Conservation (phyloP, 2,797 vertebrate genomes). For the Rhynchotus rufescens region DNA sequence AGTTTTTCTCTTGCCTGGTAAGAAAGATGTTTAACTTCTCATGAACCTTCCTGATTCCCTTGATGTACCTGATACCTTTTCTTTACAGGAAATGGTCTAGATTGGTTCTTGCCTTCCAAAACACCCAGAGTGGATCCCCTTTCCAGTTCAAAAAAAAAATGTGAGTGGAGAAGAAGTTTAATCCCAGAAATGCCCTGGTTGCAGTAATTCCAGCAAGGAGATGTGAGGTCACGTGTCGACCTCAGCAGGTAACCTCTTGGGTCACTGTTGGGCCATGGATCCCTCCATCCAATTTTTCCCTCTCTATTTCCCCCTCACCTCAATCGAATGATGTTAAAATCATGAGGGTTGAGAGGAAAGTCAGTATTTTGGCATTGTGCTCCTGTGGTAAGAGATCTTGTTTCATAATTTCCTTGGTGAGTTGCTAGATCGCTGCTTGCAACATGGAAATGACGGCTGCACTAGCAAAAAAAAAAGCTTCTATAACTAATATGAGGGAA, state of each 20-base stretch:
- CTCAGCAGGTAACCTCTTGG: not conserved
- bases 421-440: not conserved
- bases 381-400: not conserved
- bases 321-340: not conserved
- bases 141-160: not conserved
- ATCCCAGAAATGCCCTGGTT: not conserved
- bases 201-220: not conserved
- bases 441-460: not conserved
- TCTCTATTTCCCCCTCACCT: not conserved
- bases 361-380: not conserved
- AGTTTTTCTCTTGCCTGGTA: not conserved
- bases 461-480: not conserved
- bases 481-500: not conserved
- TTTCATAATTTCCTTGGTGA: not conserved
- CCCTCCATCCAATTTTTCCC: not conserved
- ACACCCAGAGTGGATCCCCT: not conserved
- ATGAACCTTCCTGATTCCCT: not conserved
- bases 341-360: not conserved
- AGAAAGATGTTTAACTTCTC: not conserved
- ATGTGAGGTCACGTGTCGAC: not conserved
- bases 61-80: not conserved
- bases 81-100: not conserved
- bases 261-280: not conserved
- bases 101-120: not conserved
- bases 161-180: not conserved